A percentile compares a stretch with the other conserved stretches of the same genome.
Evolutionary conservation across 2,797 vertebrate species (phyloP).

Genomic region (Notoglanidium macrostoma): DNA sequence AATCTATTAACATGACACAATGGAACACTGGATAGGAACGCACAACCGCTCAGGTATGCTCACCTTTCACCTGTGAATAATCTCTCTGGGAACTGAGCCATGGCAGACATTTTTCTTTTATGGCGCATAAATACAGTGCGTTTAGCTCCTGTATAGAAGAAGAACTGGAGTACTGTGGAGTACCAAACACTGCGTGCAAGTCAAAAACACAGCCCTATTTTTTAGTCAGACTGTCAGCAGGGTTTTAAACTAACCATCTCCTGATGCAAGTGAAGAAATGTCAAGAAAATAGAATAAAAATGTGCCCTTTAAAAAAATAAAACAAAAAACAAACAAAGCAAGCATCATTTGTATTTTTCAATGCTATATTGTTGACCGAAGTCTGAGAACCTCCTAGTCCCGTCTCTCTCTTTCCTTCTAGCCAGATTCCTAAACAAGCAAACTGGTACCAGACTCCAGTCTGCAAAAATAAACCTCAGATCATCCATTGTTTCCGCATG

Average conservation of each 20-base stretch:
- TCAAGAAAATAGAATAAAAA: conserved; percentile 17
- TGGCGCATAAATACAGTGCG: background rate
- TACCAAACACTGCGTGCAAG: background rate
- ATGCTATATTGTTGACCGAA: conserved; percentile 23
- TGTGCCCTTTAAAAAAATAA: background rate
- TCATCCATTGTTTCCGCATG: conserved; percentile 69
- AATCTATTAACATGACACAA: conserved; percentile 66
- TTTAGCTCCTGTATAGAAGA: background rate
- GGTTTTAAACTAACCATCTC: conserved; percentile 13
- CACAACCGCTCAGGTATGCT: conserved; percentile 60
- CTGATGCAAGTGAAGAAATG: background rate
- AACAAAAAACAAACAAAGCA: background rate
- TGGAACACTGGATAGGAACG: background rate
- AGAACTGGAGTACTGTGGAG: background rate
- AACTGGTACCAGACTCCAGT: conserved; percentile 71
- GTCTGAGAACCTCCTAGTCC: conserved; percentile 32
- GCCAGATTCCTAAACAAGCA: conserved; percentile 69
- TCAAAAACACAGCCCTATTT: background rate
- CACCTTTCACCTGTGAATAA: conserved; percentile 38
- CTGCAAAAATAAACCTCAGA: conserved; percentile 73
- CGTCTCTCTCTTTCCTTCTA: conserved; percentile 54
- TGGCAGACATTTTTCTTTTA: conserved; percentile 7
- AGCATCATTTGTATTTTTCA: conserved; percentile 41
- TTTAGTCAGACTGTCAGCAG: background rate
- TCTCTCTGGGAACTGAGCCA: conserved; percentile 17